Evolutionary conservation across 2,888 invertebrate genomes (phyloP).

Genomic region (Panorpa germanica): DNA sequence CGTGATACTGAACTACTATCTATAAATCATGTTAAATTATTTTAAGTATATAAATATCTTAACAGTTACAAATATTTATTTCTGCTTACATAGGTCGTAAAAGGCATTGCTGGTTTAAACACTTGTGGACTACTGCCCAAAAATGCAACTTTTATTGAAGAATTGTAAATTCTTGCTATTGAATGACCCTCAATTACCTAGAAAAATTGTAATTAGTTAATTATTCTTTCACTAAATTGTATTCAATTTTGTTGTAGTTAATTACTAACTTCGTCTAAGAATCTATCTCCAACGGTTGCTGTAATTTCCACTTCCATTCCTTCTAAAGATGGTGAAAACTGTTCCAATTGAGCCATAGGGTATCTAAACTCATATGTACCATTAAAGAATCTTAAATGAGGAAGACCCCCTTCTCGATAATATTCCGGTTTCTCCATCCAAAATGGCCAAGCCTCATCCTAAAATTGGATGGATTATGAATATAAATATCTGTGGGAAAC

Average conservation of each 20-base stretch:
- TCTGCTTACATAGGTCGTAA: conserved; percentile 67
- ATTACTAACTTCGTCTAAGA: conserved; percentile 59
- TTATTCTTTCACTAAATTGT: too few species aligned
- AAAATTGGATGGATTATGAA: conserved; percentile 14
- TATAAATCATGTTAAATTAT: too few species aligned
- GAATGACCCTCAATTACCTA: conserved; percentile 70
- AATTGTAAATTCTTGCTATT: conserved; percentile 72
- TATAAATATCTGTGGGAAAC: too few species aligned
- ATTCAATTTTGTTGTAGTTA: too few species aligned
- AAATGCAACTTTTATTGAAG: conserved; percentile 64
- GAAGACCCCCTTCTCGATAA: conserved; percentile 29
- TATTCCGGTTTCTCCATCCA: conserved; percentile 52
- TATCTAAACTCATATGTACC: conserved; percentile 78
- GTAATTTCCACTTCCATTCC: conserved; percentile 69
- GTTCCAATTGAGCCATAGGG: conserved; percentile 59
- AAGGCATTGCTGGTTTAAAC: conserved; percentile 89
- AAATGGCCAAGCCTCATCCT: conserved; percentile 63
- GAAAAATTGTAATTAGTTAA: too few species aligned
- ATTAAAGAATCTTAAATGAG: conserved; percentile 63
- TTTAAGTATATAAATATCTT: conserved; percentile 15
- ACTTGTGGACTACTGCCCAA: conserved; percentile 83
- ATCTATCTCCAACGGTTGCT: conserved; percentile 75
- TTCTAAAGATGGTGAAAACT: conserved; percentile 43
- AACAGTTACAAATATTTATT: too few species aligned
- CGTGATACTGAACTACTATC: conserved; percentile 79